Percentiles rank a stretch among this genome's conserved stretches.
Evolutionary conservation across 2,113 vertebrate genomes (phyloP).

Genomic region (Columba janthina): DNA sequence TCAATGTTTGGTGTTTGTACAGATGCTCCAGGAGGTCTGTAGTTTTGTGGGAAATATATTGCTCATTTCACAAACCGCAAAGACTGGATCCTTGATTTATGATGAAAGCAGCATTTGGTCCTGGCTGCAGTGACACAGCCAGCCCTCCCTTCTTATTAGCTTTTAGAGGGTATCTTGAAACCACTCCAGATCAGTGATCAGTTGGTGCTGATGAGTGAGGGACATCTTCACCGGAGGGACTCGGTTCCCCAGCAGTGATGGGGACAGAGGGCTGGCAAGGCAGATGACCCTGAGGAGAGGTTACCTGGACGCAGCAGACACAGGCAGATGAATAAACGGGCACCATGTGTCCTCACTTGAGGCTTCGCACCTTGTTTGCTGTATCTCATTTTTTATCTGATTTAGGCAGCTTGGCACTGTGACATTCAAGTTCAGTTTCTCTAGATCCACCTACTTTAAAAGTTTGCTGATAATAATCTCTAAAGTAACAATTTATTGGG

Average conservation of each 20-base stretch:
- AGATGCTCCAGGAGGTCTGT: not conserved
- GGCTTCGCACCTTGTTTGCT: not conserved
- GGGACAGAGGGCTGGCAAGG: not conserved
- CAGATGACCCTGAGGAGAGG: not conserved
- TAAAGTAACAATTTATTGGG: not conserved
- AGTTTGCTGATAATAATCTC: not conserved
- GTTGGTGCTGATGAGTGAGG: not conserved
- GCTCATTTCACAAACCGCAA: not conserved
- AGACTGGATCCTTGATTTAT: not conserved
- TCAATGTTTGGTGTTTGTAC: not conserved
- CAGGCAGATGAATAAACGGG: not conserved
- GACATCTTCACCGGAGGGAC: not conserved
- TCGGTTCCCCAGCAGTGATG: rapidly evolving
- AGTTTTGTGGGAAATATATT: not conserved
- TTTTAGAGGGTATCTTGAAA: not conserved
- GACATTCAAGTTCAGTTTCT: not conserved
- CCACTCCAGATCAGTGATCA: not conserved
- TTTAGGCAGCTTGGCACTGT: not conserved
- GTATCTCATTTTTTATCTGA: not conserved
- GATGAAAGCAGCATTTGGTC: not conserved
- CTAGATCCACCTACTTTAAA: not conserved
- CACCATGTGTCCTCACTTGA: not conserved
- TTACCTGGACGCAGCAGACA: not conserved
- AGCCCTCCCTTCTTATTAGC: not conserved
- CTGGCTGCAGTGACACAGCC: not conserved